These are phyloP conservation scores for Melanotaenia nigrans DNA, from an alignment of 2,797 vertebrate genomes.

Conservation along the genomic window DNA sequence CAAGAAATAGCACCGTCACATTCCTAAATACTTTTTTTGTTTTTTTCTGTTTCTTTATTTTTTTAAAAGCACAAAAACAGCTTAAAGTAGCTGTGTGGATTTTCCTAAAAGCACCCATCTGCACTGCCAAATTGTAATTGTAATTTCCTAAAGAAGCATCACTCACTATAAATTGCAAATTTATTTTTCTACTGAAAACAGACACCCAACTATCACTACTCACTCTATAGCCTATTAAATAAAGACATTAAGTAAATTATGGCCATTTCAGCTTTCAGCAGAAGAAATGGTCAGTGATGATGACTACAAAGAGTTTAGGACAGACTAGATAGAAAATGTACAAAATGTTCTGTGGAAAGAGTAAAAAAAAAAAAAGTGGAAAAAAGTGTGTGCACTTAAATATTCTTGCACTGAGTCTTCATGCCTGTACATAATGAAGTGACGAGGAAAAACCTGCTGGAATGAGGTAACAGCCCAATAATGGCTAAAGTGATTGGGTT, in stretches of 20 bases:
- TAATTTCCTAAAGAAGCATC: conserved; percentile 50
- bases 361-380: conserved; percentile 3
- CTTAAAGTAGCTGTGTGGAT: conserved; percentile 28
- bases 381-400: conserved; percentile 1
- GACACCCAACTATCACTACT: conserved; percentile 40
- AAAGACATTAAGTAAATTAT: conserved; percentile 61
- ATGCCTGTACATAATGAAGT: conserved; percentile 13
- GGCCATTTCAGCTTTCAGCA: conserved; percentile 57
- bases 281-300: conserved; percentile 55
- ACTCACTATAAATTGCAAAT: conserved; percentile 72
- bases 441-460: neutral
- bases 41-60: too few relatives aligned
- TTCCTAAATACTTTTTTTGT: neutral
- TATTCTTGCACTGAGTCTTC: neutral
- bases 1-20: conserved; percentile 25
- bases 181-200: conserved; percentile 60
- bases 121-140: conserved; percentile 23
- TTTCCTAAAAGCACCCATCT: conserved; percentile 11
- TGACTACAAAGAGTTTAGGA: conserved; percentile 60
- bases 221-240: conserved; percentile 63
- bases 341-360: conserved; percentile 29
- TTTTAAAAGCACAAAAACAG: conserved; percentile 15
- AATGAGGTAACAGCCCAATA: conserved; percentile 6
- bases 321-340: conserved; percentile 50
- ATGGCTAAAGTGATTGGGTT: conserved; percentile 42